phyloP scores from a whole-genome alignment of 2,797 vertebrate species.

The Cygnus olor region DNA sequence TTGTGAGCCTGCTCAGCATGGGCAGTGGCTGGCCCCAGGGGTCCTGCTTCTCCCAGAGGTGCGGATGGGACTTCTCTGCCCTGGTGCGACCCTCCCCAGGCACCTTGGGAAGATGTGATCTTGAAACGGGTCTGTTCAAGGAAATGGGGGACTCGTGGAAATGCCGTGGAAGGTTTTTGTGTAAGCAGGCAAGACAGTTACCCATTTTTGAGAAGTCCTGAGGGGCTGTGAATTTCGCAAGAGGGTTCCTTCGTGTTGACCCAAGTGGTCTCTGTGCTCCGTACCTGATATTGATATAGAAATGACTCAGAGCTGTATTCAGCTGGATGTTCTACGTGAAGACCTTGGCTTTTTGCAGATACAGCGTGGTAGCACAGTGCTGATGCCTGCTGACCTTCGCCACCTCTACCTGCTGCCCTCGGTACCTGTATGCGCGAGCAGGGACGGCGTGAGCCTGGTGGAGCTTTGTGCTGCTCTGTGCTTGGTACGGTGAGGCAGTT shows the following conservation, averaged over 20 bases:
- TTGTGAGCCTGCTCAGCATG: neutral
- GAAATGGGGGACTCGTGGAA: neutral
- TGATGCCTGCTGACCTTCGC: neutral
- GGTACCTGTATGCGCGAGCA: neutral
- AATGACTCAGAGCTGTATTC: neutral
- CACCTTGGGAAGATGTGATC: neutral
- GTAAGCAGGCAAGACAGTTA: neutral
- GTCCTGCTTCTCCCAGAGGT: no score
- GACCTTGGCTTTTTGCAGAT: neutral
- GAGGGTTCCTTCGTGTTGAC: neutral
- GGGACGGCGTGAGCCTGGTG: neutral
- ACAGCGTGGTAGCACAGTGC: no score
- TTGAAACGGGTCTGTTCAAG: neutral
- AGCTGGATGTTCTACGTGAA: neutral
- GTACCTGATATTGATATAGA: neutral
- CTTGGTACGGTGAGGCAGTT: neutral
- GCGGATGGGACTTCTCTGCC: no score
- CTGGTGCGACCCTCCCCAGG: neutral
- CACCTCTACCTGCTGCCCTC: neutral
- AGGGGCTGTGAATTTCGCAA: neutral
- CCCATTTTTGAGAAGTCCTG: neutral
- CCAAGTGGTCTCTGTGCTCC: rapidly evolving
- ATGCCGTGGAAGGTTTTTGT: rapidly evolving
- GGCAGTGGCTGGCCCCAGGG: no score
- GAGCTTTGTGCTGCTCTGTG: neutral